Percentiles rank a stretch among this genome's conserved stretches.
Conservation (phyloP, 2,113 vertebrate species). For the Felis chaus region DNA sequence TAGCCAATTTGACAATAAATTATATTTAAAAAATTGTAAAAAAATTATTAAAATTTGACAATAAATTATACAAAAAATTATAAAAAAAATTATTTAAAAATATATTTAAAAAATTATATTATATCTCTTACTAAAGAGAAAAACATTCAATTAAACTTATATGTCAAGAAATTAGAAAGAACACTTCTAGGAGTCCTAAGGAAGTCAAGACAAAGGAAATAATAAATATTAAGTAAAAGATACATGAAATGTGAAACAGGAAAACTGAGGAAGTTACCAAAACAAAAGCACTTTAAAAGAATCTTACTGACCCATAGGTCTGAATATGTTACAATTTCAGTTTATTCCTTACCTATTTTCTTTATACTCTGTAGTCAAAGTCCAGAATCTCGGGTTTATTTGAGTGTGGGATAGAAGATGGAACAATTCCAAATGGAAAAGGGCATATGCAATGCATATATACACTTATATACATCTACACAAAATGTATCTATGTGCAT, state of each 20-base stretch:
- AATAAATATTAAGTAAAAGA: not conserved
- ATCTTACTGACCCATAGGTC: not conserved
- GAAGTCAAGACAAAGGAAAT: conserved; percentile 12
- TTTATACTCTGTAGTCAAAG: not conserved
- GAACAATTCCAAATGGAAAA: not conserved
- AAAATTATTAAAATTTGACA: too few relatives aligned
- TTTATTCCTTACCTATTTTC: not conserved
- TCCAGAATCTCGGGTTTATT: conserved; percentile 4
- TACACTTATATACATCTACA: not conserved
- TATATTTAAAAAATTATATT: too few relatives aligned
- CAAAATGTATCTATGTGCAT: not conserved
- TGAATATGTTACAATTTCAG: not conserved
- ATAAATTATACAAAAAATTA: too few relatives aligned
- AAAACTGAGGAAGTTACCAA: not conserved
- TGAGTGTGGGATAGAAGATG: not conserved
- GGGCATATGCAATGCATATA: not conserved
- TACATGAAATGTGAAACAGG: conserved; percentile 25
- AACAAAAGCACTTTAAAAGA: conserved; percentile 22
- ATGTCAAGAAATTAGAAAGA: not conserved
- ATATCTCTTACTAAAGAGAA: not conserved
- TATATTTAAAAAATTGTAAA: too few relatives aligned
- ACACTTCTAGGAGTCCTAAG: not conserved
- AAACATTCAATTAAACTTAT: not conserved
- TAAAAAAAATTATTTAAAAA: too few relatives aligned
- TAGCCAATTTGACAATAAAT: too few relatives aligned